Conservation (phyloP, 2,797 vertebrate species). For the Oryzias dopingdopingensis region DNA sequence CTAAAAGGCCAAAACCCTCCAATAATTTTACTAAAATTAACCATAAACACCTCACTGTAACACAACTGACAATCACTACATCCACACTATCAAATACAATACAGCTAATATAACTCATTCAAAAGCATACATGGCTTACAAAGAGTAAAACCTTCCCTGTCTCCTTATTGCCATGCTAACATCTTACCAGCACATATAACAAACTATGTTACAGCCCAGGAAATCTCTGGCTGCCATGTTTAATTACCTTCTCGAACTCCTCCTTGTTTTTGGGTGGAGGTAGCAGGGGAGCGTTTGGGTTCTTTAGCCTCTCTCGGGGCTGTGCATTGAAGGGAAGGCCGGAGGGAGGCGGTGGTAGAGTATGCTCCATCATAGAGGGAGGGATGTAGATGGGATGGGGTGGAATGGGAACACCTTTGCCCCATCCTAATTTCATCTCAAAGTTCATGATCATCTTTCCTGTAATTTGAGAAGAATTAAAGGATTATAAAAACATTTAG, state of each 20-base stretch:
- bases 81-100: constrained; percentile 43
- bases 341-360: constrained; percentile 95
- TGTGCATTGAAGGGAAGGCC: constrained; percentile 98
- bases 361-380: constrained; percentile 99
- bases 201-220: constrained; percentile 57
- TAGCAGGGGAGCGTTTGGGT: constrained; percentile 91
- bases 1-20: constrained; percentile 70
- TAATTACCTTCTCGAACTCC: constrained; percentile 99
- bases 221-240: constrained; percentile 46
- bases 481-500: not conserved
- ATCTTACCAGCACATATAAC: constrained; percentile 56
- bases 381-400: constrained; percentile 99
- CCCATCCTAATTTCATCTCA: constrained; percentile 99
- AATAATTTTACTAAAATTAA: constrained; percentile 45
- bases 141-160: constrained; percentile 38
- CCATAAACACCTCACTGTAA: constrained; percentile 42
- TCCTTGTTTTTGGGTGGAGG: constrained; percentile 98
- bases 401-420: constrained; percentile 98
- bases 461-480: constrained; percentile 50
- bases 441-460: constrained; percentile 99
- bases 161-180: constrained; percentile 47
- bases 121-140: constrained; percentile 33
- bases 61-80: constrained; percentile 48
- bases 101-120: constrained; percentile 38
- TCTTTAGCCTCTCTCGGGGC: constrained; percentile 96